Evolutionary conservation across 2,113 vertebrate genomes (phyloP).

Genomic region (Circaetus cinerascens): DNA sequence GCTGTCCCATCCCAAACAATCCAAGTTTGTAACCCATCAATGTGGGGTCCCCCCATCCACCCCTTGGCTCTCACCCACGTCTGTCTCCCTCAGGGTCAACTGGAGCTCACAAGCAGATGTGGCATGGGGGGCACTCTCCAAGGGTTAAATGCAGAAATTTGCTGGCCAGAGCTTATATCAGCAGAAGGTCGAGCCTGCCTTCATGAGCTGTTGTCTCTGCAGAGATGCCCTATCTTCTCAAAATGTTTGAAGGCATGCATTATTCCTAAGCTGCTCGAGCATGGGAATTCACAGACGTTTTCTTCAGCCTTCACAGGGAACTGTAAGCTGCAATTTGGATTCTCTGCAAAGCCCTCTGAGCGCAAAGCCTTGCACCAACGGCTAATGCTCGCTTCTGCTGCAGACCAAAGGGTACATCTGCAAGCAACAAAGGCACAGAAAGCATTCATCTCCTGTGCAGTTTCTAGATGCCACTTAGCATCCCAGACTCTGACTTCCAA

Average conservation of each 20-base stretch:
- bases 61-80: not conserved
- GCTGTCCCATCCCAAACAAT: not conserved
- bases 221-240: not conserved
- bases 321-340: not conserved
- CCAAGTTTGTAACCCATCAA: not conserved
- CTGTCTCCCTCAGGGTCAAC: not conserved
- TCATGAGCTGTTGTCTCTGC: not conserved
- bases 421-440: not conserved
- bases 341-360: not conserved
- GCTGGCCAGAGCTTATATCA: not conserved
- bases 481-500: not conserved
- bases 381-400: not conserved
- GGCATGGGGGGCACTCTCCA: not conserved
- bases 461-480: not conserved
- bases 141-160: not conserved
- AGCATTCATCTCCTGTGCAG: not conserved
- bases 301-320: not conserved
- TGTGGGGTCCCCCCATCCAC: not conserved
- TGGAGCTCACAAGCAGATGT: not conserved
- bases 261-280: not conserved
- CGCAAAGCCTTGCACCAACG: not conserved
- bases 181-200: not conserved
- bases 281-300: not conserved
- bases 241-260: not conserved
- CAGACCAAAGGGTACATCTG: not conserved